Percentiles rank a stretch among this genome's conserved stretches.
phyloP scores from a whole-genome alignment of 2,888 invertebrate species.

The Fragum sueziense region DNA sequence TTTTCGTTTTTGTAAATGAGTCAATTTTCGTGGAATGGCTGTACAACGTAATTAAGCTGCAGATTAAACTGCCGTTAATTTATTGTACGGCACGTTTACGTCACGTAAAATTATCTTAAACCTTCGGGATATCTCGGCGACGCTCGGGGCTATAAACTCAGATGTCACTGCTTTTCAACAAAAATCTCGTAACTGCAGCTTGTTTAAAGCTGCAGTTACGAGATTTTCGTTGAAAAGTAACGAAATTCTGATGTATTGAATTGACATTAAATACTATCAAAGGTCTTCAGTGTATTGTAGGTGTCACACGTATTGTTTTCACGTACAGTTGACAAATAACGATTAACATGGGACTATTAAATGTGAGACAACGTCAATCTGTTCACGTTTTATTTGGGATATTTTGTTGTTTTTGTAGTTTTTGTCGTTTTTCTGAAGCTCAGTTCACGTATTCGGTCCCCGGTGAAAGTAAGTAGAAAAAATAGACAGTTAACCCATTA shows the following conservation, averaged over 20 bases:
- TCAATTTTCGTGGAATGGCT: too few relatives aligned
- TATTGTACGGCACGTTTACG: background rate
- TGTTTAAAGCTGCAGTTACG: too few relatives aligned
- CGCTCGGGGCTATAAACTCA: background rate
- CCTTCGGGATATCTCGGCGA: background rate
- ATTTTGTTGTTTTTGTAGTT: constrained; percentile 7
- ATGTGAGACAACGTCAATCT: background rate
- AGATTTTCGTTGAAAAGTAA: too few relatives aligned
- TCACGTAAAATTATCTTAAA: background rate
- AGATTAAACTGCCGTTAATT: background rate
- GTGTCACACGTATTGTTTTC: background rate
- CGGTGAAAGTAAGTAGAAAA: constrained; percentile 3
- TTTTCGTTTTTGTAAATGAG: too few relatives aligned
- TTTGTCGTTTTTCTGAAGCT: background rate
- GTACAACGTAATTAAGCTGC: too few relatives aligned
- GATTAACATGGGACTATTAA: background rate
- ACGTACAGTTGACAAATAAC: background rate
- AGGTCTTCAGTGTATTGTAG: background rate
- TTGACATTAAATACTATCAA: constrained; percentile 11
- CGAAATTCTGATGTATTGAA: constrained; percentile 9
- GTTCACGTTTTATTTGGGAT: background rate
- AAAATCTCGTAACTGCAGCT: too few relatives aligned
- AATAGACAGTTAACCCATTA: background rate
- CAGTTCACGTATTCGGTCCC: background rate
- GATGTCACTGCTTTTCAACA: too few relatives aligned